Evolutionary conservation across 92 coral and sea anemone species (phyloP).

Genomic region (Zoanthus sansibaricus): DNA sequence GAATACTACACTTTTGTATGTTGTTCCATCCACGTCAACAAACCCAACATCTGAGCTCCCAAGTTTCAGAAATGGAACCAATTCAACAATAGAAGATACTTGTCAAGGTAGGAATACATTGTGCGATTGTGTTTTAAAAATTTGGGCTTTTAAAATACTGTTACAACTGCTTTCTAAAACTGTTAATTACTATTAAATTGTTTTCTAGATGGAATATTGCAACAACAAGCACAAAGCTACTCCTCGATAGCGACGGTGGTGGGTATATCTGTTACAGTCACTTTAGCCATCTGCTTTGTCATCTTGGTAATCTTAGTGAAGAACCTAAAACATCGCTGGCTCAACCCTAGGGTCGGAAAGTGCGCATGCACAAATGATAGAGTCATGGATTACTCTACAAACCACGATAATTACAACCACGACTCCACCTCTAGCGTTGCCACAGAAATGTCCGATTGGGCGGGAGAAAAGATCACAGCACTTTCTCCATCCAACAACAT

Average conservation of each 20-base stretch:
- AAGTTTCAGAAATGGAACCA: not conserved
- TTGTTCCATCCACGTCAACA: conserved; percentile 32
- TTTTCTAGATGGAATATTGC: not conserved
- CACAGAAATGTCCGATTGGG: conserved; percentile 13
- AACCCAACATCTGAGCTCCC: conserved; percentile 8
- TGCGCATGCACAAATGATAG: not conserved
- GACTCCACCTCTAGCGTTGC: not conserved
- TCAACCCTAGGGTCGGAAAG: conserved; percentile 2
- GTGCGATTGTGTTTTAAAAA: not conserved
- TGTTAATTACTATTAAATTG: not conserved
- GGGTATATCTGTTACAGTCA: conserved; percentile 73
- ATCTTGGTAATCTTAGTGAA: conserved; percentile 36
- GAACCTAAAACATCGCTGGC: conserved; percentile 36
- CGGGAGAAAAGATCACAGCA: not conserved
- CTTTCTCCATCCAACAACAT: not conserved
- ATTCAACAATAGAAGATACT: not conserved
- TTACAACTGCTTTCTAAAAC: too few species aligned
- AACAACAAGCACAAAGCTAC: not conserved
- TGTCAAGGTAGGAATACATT: not conserved
- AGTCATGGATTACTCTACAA: not conserved
- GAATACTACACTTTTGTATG: conserved; percentile 7
- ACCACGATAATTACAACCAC: not conserved
- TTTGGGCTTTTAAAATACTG: too few species aligned
- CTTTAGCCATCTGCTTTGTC: conserved; percentile 62
- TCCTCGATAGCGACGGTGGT: conserved; percentile 60